Conservation (phyloP, 1,140 invertebrate species). For the Heliothis virescens region DNA sequence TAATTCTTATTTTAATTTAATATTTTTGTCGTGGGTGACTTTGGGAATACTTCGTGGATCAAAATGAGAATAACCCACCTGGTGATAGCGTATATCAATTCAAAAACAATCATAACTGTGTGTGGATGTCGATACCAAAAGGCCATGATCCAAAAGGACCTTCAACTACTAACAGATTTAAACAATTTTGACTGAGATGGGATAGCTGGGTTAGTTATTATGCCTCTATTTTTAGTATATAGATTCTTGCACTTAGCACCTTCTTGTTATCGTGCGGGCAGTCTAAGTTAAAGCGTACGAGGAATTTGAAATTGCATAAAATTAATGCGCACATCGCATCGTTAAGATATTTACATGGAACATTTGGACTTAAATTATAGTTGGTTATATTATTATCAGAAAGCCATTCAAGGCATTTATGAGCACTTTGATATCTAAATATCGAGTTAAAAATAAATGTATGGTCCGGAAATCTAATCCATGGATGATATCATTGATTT, state of each 20-base stretch:
- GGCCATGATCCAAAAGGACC: too few relatives aligned
- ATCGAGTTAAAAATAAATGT: background rate
- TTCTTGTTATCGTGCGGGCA: background rate
- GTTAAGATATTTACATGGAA: background rate
- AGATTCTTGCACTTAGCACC: slow-evolving; percentile 38
- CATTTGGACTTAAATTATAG: background rate
- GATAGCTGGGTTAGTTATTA: background rate
- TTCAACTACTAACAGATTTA: too few relatives aligned
- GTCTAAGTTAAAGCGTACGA: slow-evolving; percentile 8
- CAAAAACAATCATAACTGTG: too few relatives aligned
- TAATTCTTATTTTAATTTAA: too few relatives aligned
- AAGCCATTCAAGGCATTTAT: background rate
- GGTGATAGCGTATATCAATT: too few relatives aligned
- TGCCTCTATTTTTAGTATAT: background rate
- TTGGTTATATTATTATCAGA: background rate
- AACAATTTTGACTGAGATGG: background rate
- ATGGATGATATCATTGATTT: slow-evolving; percentile 21
- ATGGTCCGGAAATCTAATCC: background rate
- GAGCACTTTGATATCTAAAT: background rate
- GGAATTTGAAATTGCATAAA: slow-evolving; percentile 21
- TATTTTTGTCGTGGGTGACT: too few relatives aligned
- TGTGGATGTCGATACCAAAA: too few relatives aligned
- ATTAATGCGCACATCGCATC: background rate
- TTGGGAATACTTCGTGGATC: too few relatives aligned
- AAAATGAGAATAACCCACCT: too few relatives aligned